These are phyloP conservation scores for Dendrolimus kikuchii DNA, from an alignment of 1,140 invertebrate genomes.

Conservation along the genomic window DNA sequence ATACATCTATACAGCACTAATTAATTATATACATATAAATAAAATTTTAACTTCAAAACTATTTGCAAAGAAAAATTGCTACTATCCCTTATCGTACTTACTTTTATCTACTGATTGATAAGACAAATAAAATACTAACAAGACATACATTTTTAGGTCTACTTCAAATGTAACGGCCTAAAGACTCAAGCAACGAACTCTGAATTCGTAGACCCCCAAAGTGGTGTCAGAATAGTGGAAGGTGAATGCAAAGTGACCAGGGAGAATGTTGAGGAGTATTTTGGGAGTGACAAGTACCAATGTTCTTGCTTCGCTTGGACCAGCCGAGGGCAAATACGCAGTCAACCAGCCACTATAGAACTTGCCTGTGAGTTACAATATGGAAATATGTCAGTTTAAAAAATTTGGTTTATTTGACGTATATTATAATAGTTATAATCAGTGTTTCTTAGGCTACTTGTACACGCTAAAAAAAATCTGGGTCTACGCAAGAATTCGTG, in stretches of 20 bases:
- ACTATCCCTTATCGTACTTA: too few species aligned
- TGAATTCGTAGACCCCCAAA: conserved; percentile 85
- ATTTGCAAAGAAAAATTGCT: too few species aligned
- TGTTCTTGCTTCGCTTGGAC: conserved; percentile 93
- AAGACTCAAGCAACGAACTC: conserved; percentile 73
- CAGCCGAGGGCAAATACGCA: conserved; percentile 81
- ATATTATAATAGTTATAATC: neutral
- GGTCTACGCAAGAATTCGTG: too few species aligned
- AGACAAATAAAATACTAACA: neutral
- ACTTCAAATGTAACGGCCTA: conserved; percentile 86
- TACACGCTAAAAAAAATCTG: too few species aligned
- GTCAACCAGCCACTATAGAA: conserved; percentile 86
- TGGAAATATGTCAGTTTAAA: neutral
- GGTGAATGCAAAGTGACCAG: conserved; percentile 88
- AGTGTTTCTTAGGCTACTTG: too few species aligned
- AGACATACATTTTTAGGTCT: conserved; percentile 71
- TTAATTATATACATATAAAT: too few species aligned
- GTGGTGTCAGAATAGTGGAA: conserved; percentile 87
- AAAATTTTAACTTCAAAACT: too few species aligned
- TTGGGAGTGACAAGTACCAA: conserved; percentile 87
- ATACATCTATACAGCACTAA: too few species aligned
- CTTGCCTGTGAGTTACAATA: conserved; percentile 87
- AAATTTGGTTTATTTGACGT: neutral
- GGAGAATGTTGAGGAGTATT: conserved; percentile 92
- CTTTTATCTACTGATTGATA: too few species aligned